Evolutionary conservation across 2,797 vertebrate genomes (phyloP).

Genomic region (Carduelis carduelis): DNA sequence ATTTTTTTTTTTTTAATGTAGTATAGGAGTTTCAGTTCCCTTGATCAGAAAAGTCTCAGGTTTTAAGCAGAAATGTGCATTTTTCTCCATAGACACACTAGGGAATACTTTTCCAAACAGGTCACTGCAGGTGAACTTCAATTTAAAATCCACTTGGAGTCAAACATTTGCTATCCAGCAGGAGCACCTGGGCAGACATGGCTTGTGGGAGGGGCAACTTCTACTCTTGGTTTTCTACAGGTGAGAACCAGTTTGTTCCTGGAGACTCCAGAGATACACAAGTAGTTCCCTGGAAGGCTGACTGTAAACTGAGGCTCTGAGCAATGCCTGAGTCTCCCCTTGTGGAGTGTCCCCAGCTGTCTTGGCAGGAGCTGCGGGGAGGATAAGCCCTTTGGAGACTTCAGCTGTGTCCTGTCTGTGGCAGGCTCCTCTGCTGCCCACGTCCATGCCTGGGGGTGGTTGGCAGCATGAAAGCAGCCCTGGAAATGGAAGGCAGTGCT

Average conservation of each 20-base stretch:
- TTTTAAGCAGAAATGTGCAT: not conserved
- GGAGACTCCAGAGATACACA: not conserved
- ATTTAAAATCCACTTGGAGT: not conserved
- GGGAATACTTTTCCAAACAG: not conserved
- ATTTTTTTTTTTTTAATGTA: not conserved
- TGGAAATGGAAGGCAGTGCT: not conserved
- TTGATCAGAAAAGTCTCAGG: not conserved
- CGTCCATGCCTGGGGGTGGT: rapidly evolving
- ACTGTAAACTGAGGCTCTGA: not conserved
- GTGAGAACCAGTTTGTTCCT: not conserved
- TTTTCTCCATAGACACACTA: not conserved
- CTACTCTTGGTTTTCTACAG: not conserved
- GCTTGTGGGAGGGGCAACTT: not conserved
- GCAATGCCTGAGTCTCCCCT: not conserved
- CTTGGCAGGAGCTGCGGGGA: not conserved
- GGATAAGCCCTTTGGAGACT: not conserved
- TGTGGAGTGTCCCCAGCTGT: not conserved
- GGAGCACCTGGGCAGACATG: not conserved
- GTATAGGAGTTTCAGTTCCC: not conserved
- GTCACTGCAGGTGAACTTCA: not conserved
- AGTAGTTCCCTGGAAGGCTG: not conserved
- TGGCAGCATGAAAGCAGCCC: not conserved
- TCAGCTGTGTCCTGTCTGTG: not conserved
- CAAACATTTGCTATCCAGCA: not conserved
- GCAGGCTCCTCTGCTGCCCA: not conserved